Conservation (phyloP, 2,113 vertebrate species). For the Picathartes gymnocephalus region DNA sequence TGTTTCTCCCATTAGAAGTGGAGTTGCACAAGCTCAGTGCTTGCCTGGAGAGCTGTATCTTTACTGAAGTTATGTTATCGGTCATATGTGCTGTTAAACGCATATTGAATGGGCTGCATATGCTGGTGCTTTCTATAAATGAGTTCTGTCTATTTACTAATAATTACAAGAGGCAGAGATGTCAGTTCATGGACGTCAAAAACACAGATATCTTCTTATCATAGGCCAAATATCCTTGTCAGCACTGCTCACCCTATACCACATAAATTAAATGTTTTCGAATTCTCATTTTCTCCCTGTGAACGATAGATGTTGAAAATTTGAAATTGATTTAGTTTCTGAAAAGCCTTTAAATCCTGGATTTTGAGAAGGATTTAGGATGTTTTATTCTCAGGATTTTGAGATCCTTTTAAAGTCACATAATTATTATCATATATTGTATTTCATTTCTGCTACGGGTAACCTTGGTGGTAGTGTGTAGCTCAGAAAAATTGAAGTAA, state of each 20-base stretch:
- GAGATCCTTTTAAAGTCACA: neutral
- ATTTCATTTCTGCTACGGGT: neutral
- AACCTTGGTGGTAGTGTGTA: neutral
- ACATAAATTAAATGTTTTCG: neutral
- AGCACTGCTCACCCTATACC: neutral
- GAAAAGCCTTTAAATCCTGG: neutral
- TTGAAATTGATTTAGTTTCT: neutral
- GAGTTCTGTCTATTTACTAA: neutral
- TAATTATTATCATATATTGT: neutral
- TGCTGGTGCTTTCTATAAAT: neutral
- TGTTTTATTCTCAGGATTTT: neutral
- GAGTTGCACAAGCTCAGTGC: neutral
- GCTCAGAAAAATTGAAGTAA: neutral
- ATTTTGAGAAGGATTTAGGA: neutral
- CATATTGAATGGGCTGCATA: neutral
- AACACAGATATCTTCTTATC: neutral
- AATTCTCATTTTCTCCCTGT: neutral
- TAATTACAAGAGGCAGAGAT: neutral
- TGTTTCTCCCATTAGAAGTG: neutral
- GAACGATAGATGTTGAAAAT: neutral
- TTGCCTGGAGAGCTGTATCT: neutral
- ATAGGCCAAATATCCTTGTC: neutral
- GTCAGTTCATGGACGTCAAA: neutral
- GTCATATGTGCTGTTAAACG: neutral
- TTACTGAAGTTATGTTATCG: neutral